Evolutionary conservation across 2,797 vertebrate species (phyloP), one percentile per base, ranked within the genome.

Genomic region (Oreonectes daqikongensis): DNA sequence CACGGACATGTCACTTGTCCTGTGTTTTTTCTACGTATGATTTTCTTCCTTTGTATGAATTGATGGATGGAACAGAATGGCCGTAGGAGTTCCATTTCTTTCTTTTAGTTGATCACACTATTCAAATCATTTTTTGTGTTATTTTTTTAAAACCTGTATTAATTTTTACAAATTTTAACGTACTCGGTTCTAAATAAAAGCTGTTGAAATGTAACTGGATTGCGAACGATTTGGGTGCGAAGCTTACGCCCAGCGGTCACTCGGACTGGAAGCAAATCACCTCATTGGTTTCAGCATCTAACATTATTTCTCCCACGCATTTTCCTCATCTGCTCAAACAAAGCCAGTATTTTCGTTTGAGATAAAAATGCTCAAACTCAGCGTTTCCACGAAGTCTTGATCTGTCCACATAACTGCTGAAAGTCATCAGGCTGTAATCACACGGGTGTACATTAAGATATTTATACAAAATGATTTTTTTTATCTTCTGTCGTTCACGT

Each of bases 371-470:
- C 89, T 83, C 77, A 72, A 65, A 80, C 70, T 82, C 22, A 61
- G 38, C 77, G 65, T 65, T 68, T 59, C 71, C 32, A 40, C 32
- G 35, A 66, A 69, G 22, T 80, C 59, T 81, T 73, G 83, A 81
- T 82, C 82, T 86, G 79, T 84, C 82, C 67, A 84, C 80, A 80
- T 83, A 68, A 84, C 88, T 86, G 82, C 88, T 83, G 82, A 89
- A 86, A 82, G 88, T 85, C 84, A 84, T 79, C 88, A 85, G 82
- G 79, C 77, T 87, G 75, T 79, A 85, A 89, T 84, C 80, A 86
- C 85, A 79, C 84, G 85, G 83, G 78, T 89, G 84, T 92, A 90
- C 90, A 91, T 91, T 90, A 92, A 92, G 88, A 91, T 93, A 91
- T 93, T 92, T 92, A 92, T 93, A 92, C 86, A 87, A 82, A 89